Percentiles rank a stretch among this genome's conserved stretches.
These are phyloP conservation scores for Aplochiton taeniatus DNA, from an alignment of 2,797 vertebrate genomes.

Conservation along the genomic window DNA sequence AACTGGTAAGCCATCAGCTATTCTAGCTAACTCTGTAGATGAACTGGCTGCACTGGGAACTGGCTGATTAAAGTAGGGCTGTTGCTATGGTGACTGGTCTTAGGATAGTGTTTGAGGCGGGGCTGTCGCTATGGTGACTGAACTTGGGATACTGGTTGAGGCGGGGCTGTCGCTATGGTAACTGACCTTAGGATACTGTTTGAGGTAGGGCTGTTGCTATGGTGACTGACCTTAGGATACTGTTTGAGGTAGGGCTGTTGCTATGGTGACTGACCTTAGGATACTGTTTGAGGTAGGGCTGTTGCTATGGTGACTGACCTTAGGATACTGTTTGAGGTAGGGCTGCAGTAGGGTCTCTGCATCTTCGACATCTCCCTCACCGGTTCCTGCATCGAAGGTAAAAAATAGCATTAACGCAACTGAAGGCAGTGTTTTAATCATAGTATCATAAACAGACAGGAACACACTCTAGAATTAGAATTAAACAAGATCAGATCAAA, in stretches of 20 bases:
- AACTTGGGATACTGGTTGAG: background rate
- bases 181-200: background rate
- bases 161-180: too few species aligned
- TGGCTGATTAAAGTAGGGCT: too few species aligned
- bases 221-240: too few species aligned
- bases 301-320: constrained; percentile 68
- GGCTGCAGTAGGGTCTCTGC: constrained; percentile 91
- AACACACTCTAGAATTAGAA: too few species aligned
- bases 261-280: too few species aligned
- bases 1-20: background rate
- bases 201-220: too few species aligned
- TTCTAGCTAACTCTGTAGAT: too few species aligned
- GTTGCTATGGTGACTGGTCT: background rate
- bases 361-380: constrained; percentile 91
- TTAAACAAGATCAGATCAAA: background rate
- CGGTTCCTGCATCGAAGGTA: constrained; percentile 80
- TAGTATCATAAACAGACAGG: too few species aligned
- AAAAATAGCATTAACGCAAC: background rate
- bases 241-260: too few species aligned
- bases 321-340: constrained; percentile 91
- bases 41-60: too few species aligned
- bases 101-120: background rate
- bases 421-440: too few species aligned
- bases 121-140: background rate
- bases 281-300: background rate